These are phyloP conservation scores for Onthophagus taurus DNA, from an alignment of 1,140 invertebrate genomes.

Conservation along the genomic window DNA sequence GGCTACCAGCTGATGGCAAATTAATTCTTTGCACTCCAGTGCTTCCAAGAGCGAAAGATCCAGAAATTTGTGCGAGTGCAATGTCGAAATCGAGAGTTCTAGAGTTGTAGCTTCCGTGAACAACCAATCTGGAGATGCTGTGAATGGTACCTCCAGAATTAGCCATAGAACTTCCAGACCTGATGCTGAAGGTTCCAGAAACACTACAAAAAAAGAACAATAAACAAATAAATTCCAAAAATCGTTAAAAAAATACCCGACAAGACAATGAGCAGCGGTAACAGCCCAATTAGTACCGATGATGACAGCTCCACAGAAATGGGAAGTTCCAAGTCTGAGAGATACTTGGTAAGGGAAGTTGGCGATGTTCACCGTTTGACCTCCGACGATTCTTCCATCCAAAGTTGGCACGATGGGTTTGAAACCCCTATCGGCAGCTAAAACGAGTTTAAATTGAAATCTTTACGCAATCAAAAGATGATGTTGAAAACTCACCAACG, in stretches of 20 bases:
- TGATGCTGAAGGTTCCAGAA: not conserved
- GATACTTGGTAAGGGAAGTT: slow-evolving; percentile 40
- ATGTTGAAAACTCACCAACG: not conserved
- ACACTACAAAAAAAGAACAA: not conserved
- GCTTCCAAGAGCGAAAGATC: not conserved
- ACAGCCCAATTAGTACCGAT: slow-evolving; percentile 40
- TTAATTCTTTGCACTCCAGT: not conserved
- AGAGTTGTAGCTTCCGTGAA: not conserved
- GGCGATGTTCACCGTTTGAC: slow-evolving; percentile 35
- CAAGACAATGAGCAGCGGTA: slow-evolving; percentile 43
- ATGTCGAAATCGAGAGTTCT: not conserved
- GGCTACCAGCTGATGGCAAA: not conserved
- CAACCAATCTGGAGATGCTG: not conserved
- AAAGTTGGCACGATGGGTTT: too few relatives aligned
- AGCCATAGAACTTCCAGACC: not conserved
- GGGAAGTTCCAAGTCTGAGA: slow-evolving; percentile 34
- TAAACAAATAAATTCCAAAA: not conserved
- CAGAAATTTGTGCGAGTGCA: not conserved
- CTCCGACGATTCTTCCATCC: slow-evolving; percentile 38
- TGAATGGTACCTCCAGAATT: not conserved
- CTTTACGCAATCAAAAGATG: not conserved
- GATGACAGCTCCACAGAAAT: slow-evolving; percentile 51
- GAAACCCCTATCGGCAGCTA: not conserved
- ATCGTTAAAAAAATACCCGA: slow-evolving; percentile 17
- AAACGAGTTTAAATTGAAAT: not conserved